Conservation (phyloP, 2,113 vertebrate species). For the Smithornis capensis region DNA sequence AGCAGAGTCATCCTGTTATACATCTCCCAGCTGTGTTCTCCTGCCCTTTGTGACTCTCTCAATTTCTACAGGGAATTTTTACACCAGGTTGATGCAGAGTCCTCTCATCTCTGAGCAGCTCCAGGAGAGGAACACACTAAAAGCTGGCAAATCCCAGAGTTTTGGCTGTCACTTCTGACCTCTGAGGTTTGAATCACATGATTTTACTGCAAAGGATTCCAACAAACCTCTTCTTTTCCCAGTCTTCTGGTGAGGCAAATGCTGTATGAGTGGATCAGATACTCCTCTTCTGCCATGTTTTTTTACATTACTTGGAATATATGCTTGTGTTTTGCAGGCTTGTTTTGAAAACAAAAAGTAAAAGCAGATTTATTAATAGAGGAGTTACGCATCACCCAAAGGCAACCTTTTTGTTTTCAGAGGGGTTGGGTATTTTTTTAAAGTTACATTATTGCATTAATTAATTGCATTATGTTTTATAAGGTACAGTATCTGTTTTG, state of each 20-base stretch:
- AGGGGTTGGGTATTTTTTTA: accelerated
- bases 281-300: not conserved
- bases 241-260: not conserved
- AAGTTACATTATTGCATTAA: not conserved
- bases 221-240: not conserved
- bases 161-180: not conserved
- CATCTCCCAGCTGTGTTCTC: not conserved
- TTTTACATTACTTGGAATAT: not conserved
- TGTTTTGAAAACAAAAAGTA: not conserved
- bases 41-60: not conserved
- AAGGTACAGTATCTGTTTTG: not conserved
- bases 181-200: not conserved
- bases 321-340: not conserved
- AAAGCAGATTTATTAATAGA: not conserved
- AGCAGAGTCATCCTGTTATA: not conserved
- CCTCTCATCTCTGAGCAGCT: not conserved
- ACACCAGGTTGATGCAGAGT: not conserved
- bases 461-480: not conserved
- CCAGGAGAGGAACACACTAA: not conserved
- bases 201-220: not conserved
- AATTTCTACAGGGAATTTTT: not conserved
- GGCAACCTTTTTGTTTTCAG: not conserved
- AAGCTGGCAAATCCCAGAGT: not conserved
- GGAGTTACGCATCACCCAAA: not conserved
- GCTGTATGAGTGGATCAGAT: not conserved